Evolutionary conservation across 2,113 vertebrate species (phyloP), one percentile per base, ranked within the genome.

Genomic region (Etheostoma cragini): DNA sequence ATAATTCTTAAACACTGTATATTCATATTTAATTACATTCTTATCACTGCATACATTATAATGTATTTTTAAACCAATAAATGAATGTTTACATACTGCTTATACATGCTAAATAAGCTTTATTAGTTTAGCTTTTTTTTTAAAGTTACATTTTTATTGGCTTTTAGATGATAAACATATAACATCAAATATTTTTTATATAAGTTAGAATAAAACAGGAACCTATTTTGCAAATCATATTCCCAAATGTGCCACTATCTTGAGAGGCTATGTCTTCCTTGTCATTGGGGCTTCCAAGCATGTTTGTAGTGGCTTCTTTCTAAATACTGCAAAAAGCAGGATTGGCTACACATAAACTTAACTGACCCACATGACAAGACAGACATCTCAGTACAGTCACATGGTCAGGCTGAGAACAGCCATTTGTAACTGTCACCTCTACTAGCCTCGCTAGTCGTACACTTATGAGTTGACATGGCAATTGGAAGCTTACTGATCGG

Each of bases 401-500:
- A 54, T 3, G 35, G 52, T 74, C 54, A 56, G 50, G 72, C 42
- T 38, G 46, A 60, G 49, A 72, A 47, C 57, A 61, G 19, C 60
- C 49, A 64, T 68, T 46, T 76, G 53, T 75, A 47, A 26, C 33
- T 3, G 15, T 78, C 82, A 72, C 76, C 52, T 85, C 75, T 38
- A 3, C 47, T 54, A 46, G 26, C 21, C 61, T 30, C 54, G 66
- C 47, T 52, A 72, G 50, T 81, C 53, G 60, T 72, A 61, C 82
- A 72, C 71, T 64, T 70, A 30, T 10, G 53, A 67, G 69, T 64
- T 78, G 86, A 89, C 72, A 82, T 70, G 64, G 64, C 52, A 64
- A 78, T 74, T 15, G 30, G 80, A 70, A 75, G 78, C 73, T 80
- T 85, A 86, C 83, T 53, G 60, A 84, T 80, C 70, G 72, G 68